Base-by-base conservation (phyloP, 1,140 invertebrate species). In the Tetraneura akinire region DNA sequence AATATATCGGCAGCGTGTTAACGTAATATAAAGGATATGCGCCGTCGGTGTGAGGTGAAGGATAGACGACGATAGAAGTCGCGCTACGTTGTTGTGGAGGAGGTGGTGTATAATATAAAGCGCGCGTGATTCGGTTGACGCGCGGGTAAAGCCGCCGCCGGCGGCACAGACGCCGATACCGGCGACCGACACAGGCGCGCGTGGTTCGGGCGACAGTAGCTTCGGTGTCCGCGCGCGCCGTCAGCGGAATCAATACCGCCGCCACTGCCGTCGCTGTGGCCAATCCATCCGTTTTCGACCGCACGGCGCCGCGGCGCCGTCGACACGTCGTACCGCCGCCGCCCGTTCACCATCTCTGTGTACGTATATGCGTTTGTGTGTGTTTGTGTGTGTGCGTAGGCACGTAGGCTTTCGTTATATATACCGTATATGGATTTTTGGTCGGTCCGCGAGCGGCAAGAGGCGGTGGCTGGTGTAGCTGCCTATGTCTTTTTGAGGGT, bases 351-450 rank as follows among this genome's bases (percentile, higher is more conserved):
- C 29, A 32, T n/a, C n/a, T 14, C 37, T n/a, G 14, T 18, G 23
- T 29, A 21, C 8, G 47, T 29, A 45, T 57, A 23, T 62, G 26
- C 9, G n/a, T 64, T 29, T 42, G 62, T 37, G 16, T 21, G 14
- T 62, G 13, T 16, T 23, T 6, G 57, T n/a, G 32, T 42, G n/a
- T n/a, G 16, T 11, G 18, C 1, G 62, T 5, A 1, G 5, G n/a
- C 26, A 32, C 4, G 21, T 49, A 71, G 42, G 66, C 23, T 10
- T 10, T 3, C 8, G 32, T 37, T 37, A 37, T 37, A 37, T 53
- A 55, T 73, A 37, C 32, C 55, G 73, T 76, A 76, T 76, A 76
- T 76, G 53, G 73, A 76, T 76, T 76, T 76, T 76, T 42, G n/a
- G n/a, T 5, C 32, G 32, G 32, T 37, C 32, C 32, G 32, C 13